Base-by-base conservation (phyloP, 2,797 vertebrate genomes). In the Tachyglossus aculeatus region DNA sequence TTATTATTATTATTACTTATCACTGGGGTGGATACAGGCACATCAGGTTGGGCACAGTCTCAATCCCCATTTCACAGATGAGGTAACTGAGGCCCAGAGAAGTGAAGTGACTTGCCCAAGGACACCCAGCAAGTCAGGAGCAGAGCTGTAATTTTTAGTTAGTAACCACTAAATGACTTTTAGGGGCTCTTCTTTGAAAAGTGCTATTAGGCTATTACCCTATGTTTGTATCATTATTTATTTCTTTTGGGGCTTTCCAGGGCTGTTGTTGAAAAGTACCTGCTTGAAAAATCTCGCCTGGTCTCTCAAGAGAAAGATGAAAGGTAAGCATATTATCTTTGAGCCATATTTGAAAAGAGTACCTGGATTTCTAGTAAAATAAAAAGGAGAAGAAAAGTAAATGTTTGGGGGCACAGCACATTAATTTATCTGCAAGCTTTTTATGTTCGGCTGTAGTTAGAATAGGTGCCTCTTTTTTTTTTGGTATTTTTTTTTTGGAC, bases 301-400 rank as follows among this genome's bases (percentile, higher is more conserved):
- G 97, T 99, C 59, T 99, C 97, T 83, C 94, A 95, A 86, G 98
- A 97, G 85, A 97, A 99, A 77, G 97, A 98, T 33, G 98, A 99
- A 91, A 96, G 98, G 98, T 99, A 87, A 91, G 92, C 40, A 15
- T 4, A 4, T 48, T 19, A 48, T 31, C 27, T 6, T 29, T 11
- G 31, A 29, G 8, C n/a, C 9, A 48, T 19, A 12, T 10, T 18
- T 29, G 45, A 31, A 31, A 8, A 31, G 16, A 48, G 21, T 31
- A 47, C 11, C 9, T 44, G 1, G 24, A 14, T 47, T 2, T 40
- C 7, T 41, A 19, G 27, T 27, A 22, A 21, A n/a, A 1, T 18
- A 3, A 12, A 24, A 6, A 24, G 24, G n/a, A 48, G 11, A 40
- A 13, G 27, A 21, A n/a, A 27, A 27, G 40, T 51, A 11, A 16